Evolutionary conservation across 2,888 invertebrate species (phyloP), one percentile per base, ranked within the genome.

Genomic region (Euplexia lucipara): DNA sequence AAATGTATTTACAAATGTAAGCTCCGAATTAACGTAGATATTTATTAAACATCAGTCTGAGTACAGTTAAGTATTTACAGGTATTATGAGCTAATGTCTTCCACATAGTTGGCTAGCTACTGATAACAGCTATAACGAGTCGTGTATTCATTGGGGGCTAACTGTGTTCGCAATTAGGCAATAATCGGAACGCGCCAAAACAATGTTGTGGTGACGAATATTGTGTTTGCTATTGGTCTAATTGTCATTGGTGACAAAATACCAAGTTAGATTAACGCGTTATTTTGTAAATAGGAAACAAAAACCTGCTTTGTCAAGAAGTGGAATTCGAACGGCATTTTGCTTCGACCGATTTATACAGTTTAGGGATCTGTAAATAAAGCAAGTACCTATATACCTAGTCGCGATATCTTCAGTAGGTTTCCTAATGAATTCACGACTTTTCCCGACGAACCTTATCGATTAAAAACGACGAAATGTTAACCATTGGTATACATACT

Each of bases 1-100:
- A 88, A 89, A 90, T 87, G 75, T 93, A 93, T 94, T 87, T 94
- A 94, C 93, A 94, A 86, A 90, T 88, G 82, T 94, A 94, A 94
- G 94, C 94, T 94, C 94, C 88, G 88, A 91, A 91, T 88, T 90
- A 92, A 88, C 89, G 79, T 88, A 88, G 87, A 90, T 88, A 91
- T 90, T 90, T 88, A 91, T 90, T 90, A 86, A 71, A 90, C 86
- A 89, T 93, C 93, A 92, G 91, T 93, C 94, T 83, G 90, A 90
- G 92, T 93, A 92, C 71, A 88, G 77, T 86, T 82, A 83, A 51
- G 26, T 83, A 83, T 81, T 48, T 83, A 83, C 78, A 83, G n/a
- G 18, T 59, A 58, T 74, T 68, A 67, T 61, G 41, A 72, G 47
- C 71, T 68, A 81, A 63, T 64, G 49, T 56, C 20, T 66, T 57